These are phyloP conservation scores for Dicranocentrus wangi DNA, from an alignment of 2,888 invertebrate species.

Conservation along the genomic window DNA sequence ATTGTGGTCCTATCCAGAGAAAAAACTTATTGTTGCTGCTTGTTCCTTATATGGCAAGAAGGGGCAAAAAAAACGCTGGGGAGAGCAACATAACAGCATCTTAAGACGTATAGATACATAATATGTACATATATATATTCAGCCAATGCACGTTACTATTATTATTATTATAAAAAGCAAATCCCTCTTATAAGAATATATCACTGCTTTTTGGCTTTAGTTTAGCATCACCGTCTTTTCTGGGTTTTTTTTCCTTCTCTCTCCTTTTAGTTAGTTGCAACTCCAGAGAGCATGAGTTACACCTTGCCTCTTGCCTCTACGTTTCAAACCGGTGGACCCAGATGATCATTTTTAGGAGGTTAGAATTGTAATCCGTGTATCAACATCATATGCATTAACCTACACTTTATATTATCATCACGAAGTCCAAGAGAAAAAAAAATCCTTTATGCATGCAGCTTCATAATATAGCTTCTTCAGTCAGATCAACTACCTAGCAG, in stretches of 20 bases:
- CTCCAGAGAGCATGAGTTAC: conserved; percentile 10
- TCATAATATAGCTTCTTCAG: no score
- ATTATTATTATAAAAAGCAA: background rate
- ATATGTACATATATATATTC: background rate
- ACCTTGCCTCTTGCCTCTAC: conserved; percentile 11
- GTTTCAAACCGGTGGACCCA: conserved; percentile 44
- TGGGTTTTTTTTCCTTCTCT: background rate
- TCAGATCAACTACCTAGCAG: no score
- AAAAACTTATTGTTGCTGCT: conserved; percentile 63
- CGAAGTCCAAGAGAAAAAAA: conserved; percentile 24
- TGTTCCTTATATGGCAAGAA: conserved; percentile 61
- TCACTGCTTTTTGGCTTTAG: no score
- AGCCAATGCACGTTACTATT: background rate
- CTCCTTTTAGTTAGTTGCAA: no score
- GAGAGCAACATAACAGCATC: conserved; percentile 52
- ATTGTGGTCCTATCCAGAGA: conserved; percentile 65
- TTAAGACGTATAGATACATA: no score
- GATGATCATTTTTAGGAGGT: conserved; percentile 37
- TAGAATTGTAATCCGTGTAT: conserved; percentile 22
- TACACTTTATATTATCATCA: conserved; percentile 37
- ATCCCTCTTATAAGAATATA: no score
- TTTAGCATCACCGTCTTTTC: no score
- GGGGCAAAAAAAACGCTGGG: conserved; percentile 30
- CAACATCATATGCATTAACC: conserved; percentile 51
- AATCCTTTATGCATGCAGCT: conserved; percentile 25